Evolutionary conservation across 2,888 invertebrate genomes (phyloP).

Genomic region (Stenodera caucasica): DNA sequence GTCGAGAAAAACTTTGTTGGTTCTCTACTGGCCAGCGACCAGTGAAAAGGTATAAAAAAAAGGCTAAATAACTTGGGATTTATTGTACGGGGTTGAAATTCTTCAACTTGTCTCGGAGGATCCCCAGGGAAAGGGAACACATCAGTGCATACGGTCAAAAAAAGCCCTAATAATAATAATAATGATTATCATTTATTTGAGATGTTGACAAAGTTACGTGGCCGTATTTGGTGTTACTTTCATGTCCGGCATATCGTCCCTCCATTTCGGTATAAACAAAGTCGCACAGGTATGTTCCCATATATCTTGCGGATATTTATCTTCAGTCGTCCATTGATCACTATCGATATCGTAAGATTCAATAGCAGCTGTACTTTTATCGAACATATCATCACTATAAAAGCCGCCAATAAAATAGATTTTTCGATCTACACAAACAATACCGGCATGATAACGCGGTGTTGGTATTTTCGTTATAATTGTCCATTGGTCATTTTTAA

Average conservation of each 20-base stretch:
- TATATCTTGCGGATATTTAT: constrained; percentile 67
- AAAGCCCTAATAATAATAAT: too few relatives aligned
- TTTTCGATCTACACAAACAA: constrained; percentile 63
- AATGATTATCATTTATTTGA: too few relatives aligned
- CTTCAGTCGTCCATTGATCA: constrained; percentile 64
- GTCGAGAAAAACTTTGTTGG: too few relatives aligned
- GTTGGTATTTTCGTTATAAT: constrained; percentile 65
- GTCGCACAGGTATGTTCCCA: constrained; percentile 73
- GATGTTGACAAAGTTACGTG: too few relatives aligned
- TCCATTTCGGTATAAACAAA: constrained; percentile 65
- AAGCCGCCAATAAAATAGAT: constrained; percentile 73
- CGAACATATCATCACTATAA: constrained; percentile 67
- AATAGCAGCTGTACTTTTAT: constrained; percentile 66
- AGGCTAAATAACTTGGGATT: too few relatives aligned
- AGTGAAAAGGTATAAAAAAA: too few relatives aligned
- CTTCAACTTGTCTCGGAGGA: too few relatives aligned
- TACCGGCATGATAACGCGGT: constrained; percentile 69
- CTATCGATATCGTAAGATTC: constrained; percentile 67
- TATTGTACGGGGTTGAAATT: too few relatives aligned
- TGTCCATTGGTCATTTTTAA: constrained; percentile 62
- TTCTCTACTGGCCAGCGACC: too few relatives aligned
- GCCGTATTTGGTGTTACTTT: constrained; percentile 38
- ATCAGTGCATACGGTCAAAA: too few relatives aligned
- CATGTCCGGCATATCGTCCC: constrained; percentile 48
- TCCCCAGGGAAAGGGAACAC: too few relatives aligned